Evolutionary conservation across 2,797 vertebrate species (phyloP).

Genomic region (Cirrhinus mrigala): DNA sequence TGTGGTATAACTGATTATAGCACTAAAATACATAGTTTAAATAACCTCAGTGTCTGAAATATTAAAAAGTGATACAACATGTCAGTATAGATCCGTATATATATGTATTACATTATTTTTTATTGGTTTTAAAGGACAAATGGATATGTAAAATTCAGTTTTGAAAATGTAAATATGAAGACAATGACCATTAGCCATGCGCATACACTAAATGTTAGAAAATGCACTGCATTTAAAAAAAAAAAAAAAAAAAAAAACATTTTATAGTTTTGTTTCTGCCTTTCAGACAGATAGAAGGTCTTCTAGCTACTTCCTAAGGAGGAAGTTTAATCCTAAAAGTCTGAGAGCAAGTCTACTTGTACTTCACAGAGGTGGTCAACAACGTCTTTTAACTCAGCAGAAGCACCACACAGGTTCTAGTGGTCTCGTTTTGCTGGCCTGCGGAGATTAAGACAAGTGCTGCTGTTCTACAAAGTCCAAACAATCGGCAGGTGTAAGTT

Average conservation of each 20-base stretch:
- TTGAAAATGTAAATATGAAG: neutral
- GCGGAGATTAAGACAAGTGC: slow-evolving; percentile 10
- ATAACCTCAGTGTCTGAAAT: neutral
- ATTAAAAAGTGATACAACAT: neutral
- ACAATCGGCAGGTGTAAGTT: slow-evolving; percentile 17
- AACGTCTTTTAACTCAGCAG: neutral
- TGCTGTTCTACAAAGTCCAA: slow-evolving; percentile 18
- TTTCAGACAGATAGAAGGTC: neutral
- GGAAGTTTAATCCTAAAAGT: neutral
- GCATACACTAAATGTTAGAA: no score
- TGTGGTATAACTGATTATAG: neutral
- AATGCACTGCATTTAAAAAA: no score
- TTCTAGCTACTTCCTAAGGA: neutral
- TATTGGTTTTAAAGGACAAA: no score
- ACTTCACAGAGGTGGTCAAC: slow-evolving; percentile 19
- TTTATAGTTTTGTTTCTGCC: neutral
- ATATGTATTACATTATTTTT: neutral
- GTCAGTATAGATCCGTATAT: neutral
- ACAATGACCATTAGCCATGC: neutral
- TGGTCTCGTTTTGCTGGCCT: neutral
- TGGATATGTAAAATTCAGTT: neutral
- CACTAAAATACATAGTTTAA: neutral
- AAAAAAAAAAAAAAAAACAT: no score
- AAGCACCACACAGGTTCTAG: neutral
- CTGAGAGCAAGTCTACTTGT: slow-evolving; percentile 4